Evolutionary conservation across 2,797 vertebrate species (phyloP).

Genomic region (Cossypha caffra): DNA sequence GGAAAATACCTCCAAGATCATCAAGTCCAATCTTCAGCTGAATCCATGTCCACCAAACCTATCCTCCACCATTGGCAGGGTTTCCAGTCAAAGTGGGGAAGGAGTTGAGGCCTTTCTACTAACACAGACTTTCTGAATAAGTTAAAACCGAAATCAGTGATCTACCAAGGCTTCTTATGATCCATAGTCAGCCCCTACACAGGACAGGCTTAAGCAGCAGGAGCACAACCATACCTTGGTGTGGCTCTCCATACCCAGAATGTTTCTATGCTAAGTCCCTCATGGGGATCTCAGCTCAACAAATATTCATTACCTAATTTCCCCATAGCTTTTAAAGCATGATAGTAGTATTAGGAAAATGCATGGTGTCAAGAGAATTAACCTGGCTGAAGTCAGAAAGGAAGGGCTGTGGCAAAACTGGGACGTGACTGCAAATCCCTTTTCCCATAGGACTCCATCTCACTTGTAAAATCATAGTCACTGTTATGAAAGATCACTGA

Average conservation of each 20-base stretch:
- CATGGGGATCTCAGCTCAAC: not conserved
- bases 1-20: not conserved
- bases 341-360: not conserved
- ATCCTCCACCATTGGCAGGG: not conserved
- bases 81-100: not conserved
- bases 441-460: not conserved
- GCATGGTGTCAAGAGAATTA: not conserved
- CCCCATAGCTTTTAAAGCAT: not conserved
- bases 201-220: not conserved
- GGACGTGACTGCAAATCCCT: not conserved
- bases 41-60: not conserved
- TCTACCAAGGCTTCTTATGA: not conserved
- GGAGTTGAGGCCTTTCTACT: not conserved
- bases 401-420: not conserved
- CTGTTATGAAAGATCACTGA: not conserved
- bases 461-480: not conserved
- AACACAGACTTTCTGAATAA: not conserved
- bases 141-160: not conserved
- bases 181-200: not conserved
- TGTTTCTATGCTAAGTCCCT: fast-evolving
- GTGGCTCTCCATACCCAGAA: not conserved
- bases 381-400: not conserved
- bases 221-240: fast-evolving
- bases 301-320: not conserved
- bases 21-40: fast-evolving